Conservation (phyloP, 2,113 vertebrate genomes). For the Callipepla californica region DNA sequence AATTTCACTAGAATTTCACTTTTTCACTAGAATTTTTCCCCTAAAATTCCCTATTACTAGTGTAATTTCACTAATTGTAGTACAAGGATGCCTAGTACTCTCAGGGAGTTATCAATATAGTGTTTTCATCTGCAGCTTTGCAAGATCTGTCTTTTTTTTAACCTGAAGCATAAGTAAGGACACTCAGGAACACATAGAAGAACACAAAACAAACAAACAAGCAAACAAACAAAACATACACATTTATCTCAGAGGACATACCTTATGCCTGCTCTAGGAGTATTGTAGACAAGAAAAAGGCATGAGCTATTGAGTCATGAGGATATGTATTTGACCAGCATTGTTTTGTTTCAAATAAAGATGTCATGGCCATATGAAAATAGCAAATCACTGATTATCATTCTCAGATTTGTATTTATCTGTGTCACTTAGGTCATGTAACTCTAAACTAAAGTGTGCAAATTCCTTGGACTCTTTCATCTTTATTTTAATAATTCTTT, state of each 20-base stretch:
- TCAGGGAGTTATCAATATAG: not conserved
- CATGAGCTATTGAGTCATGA: not conserved
- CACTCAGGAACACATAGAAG: not conserved
- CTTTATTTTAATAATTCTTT: not conserved
- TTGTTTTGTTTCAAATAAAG: not conserved
- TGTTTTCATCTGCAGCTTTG: not conserved
- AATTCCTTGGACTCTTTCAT: not conserved
- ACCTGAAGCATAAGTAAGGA: not conserved
- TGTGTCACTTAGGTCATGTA: accelerated
- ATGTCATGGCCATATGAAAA: not conserved
- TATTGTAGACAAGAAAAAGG: not conserved
- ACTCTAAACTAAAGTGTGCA: not conserved
- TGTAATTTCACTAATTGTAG: not conserved
- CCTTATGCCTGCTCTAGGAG: not conserved
- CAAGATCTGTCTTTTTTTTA: not conserved
- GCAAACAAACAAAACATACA: too few relatives aligned
- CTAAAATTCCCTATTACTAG: not conserved
- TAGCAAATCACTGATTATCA: not conserved
- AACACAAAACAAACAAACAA: not conserved
- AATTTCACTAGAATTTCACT: not conserved
- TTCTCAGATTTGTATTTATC: not conserved
- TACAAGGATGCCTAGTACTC: not conserved
- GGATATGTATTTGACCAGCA: not conserved
- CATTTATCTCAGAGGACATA: not conserved
- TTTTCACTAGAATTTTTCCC: not conserved